Base-by-base conservation (phyloP, 2,113 vertebrate genomes). In the Micronycteris hirsuta region DNA sequence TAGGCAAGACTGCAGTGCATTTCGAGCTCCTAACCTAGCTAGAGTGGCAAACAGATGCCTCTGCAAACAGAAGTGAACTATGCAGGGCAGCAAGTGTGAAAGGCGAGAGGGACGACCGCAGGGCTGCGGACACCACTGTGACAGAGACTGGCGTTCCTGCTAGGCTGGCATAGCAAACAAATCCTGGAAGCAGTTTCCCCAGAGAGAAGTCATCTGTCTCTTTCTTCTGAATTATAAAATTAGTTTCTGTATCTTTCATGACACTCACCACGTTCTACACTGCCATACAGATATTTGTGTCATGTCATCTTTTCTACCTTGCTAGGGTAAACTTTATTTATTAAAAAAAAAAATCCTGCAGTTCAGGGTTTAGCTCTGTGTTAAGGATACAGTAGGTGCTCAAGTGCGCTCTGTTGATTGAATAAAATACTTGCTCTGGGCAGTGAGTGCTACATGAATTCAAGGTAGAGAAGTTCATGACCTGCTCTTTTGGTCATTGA, bases 251-350 rank as follows among this genome's bases (percentile, higher is more conserved):
- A 63, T 90, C 71, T 96, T 92, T 95, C 65, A 54, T 80, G 77
- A 95, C 58, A 67, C 58, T 92, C 76, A 92, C 93, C 90, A 93
- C 73, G 81, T 80, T 88, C 82, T 84, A 65, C 45, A 36, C 41
- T 96, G 96, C 94, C 92, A 76, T 52, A 68, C 16, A 94, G 81
- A 88, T 73, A 73, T 58, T 56, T 92, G 49, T 88, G 94, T 77
- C 85, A 47, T 93, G 83, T 78, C 45, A 95, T 78, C 65, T 85
- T 92, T 73, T 83, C 84, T 96, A 73, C 67, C 89, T 89, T 70
- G 49, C 84, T 87, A 41, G 49, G 92, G 70, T 96, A 93, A 71
- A 94, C 83, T 88, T 81, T 95, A 96, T 81, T 96, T 45, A 88
- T 95, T 93, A 1, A 2, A 47, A 33, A 89, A 89, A 96, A 84